Base-by-base conservation (phyloP, 2,113 vertebrate genomes). In the Hymenochirus boettgeri region DNA sequence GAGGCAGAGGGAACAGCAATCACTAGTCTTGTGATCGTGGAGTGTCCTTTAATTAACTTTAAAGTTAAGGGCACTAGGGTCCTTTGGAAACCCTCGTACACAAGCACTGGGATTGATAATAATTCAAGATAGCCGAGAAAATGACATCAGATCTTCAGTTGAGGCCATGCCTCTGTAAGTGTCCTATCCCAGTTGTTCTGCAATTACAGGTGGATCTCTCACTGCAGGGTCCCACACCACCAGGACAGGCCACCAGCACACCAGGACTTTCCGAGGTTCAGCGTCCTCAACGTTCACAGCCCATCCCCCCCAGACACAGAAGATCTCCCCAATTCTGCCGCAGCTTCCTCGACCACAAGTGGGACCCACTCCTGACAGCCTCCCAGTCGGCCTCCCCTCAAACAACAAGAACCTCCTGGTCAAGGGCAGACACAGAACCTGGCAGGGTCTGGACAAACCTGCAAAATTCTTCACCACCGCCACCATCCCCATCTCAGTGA, bases 261-360 rank as follows among this genome's bases (percentile, higher is more conserved):
- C 85, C 84, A 75, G 76, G 85, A 46, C 83, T 89, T 42, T 89
- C 87, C 2, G 85, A 88, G 67, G 88, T 85, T 54, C 88, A 89
- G 66, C 88, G 90, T 66, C 86, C 84, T 5, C 80, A 82, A 67
- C 88, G 82, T n/a, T 84, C 89, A 5, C 81, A 82, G 42, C 74
- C 86, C 1, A 84, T 76, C 1, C 88, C 3, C 92, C 93, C 10
- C 93, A 93, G 25, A 90, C 91, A 52, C 91, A 93, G 75, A 91
- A 90, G 2, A n/a, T n/a, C n/a, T 92, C 91, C 0, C 93, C 94
- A 48, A 92, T 90, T 2, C 97, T 95, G 5, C 96, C 95, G 0
- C 94, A 99, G 83, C 86, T 92, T 25, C 77, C 91, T n/a, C 83
- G 91, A n/a, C 90, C 93, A 89, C 93, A 2, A 23, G 77, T 0